phyloP scores from a whole-genome alignment of 2,888 invertebrate species.

The Rotaria magnacalcarata region DNA sequence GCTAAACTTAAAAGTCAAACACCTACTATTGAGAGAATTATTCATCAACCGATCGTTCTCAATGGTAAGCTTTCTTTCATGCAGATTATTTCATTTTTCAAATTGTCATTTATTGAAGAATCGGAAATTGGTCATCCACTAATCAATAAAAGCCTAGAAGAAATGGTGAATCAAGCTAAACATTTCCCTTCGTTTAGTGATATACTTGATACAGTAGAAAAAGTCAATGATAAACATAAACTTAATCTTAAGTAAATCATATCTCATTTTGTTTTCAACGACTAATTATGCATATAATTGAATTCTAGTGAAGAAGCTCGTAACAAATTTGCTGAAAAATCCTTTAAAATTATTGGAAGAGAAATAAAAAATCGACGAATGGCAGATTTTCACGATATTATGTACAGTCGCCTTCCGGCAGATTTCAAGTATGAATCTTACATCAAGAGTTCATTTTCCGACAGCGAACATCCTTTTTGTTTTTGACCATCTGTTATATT shows the following conservation, averaged over 20 bases:
- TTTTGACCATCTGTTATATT: too few relatives aligned
- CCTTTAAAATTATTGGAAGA: not conserved
- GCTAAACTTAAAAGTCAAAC: not conserved
- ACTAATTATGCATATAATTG: too few relatives aligned
- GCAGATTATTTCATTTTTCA: not conserved
- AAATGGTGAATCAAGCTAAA: not conserved
- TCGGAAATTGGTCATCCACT: not conserved
- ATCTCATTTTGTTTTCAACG: not conserved
- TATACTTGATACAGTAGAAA: constrained; percentile 6
- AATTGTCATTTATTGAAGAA: not conserved
- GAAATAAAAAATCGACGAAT: not conserved
- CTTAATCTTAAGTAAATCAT: not conserved
- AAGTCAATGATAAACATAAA: not conserved
- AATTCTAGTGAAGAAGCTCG: not conserved
- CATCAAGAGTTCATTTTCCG: too few relatives aligned
- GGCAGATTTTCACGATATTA: not conserved
- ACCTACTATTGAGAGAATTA: not conserved
- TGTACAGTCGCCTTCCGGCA: constrained; percentile 13
- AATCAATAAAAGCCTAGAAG: not conserved
- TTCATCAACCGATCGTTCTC: not conserved
- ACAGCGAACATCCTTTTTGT: too few relatives aligned
- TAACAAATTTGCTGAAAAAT: not conserved
- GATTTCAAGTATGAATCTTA: not conserved
- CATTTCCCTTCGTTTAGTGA: constrained; percentile 18
- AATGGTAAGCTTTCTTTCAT: not conserved